These are phyloP conservation scores for Onychomys torridus DNA, from an alignment of 2,797 vertebrate species.

Conservation along the genomic window DNA sequence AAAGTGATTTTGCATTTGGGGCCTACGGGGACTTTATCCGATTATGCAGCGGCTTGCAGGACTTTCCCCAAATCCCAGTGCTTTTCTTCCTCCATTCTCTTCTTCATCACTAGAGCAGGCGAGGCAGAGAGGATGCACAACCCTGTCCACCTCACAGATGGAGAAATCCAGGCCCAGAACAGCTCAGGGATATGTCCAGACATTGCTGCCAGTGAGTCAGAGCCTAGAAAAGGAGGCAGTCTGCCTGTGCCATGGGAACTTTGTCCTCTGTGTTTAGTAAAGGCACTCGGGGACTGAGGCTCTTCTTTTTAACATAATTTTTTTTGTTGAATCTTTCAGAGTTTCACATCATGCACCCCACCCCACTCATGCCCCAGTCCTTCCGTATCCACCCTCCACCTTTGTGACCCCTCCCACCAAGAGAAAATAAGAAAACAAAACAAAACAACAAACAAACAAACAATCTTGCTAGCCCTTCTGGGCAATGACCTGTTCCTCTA, in stretches of 20 bases:
- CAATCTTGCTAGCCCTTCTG: not conserved
- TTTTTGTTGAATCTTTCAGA: not conserved
- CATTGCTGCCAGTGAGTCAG: not conserved
- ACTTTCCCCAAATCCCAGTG: not conserved
- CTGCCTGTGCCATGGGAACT: not conserved
- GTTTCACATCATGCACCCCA: not conserved
- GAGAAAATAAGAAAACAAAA: not conserved
- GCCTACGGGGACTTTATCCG: not conserved
- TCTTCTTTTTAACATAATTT: not conserved
- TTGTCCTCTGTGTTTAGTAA: not conserved
- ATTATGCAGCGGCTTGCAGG: not conserved
- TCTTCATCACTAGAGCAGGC: not conserved
- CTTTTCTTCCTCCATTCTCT: not conserved
- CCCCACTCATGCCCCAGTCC: not conserved
- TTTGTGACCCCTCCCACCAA: not conserved
- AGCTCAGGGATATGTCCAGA: not conserved
- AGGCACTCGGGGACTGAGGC: not conserved
- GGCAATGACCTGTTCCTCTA: not conserved
- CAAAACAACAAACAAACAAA: not conserved
- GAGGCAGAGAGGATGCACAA: not conserved
- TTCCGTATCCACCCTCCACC: not conserved
- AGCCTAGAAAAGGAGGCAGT: not conserved
- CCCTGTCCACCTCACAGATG: slow-evolving; percentile 8
- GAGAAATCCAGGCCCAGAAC: not conserved
- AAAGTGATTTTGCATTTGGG: slow-evolving; percentile 48